A percentile compares a stretch with the other conserved stretches of the same genome.
Evolutionary conservation across 2,113 vertebrate genomes (phyloP).

Genomic region (Prochilodus magdalenae): DNA sequence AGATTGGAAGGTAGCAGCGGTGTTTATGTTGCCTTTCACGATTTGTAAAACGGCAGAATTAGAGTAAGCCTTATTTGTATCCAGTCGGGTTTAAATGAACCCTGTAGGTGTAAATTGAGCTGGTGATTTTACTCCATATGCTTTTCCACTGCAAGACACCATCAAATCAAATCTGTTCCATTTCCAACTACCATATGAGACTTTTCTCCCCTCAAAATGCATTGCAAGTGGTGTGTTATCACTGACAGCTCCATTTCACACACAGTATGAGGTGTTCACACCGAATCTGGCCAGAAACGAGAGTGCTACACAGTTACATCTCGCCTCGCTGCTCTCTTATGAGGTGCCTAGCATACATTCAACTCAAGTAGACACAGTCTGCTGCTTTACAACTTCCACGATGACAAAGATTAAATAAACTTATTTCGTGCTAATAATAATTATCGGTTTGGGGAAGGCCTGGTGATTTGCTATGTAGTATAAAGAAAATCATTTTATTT

Average conservation of each 20-base stretch:
- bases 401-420: not conserved
- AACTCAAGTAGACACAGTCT: not conserved
- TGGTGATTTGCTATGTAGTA: too few species aligned
- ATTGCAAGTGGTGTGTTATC: constrained; percentile 17
- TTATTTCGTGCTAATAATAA: too few species aligned
- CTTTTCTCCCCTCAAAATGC: constrained; percentile 14
- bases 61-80: not conserved
- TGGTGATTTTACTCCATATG: not conserved
- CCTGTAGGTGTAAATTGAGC: constrained; percentile 4
- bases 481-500: too few species aligned
- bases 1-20: not conserved
- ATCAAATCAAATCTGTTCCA: not conserved
- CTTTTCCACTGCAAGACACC: not conserved
- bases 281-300: not conserved
- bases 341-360: constrained; percentile 5
- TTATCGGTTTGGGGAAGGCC: too few species aligned
- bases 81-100: too few species aligned
- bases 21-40: not conserved
- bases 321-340: constrained; percentile 25
- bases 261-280: constrained; percentile 26
- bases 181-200: constrained; percentile 27
- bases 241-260: constrained; percentile 26
- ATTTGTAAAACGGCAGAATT: not conserved
- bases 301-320: constrained; percentile 23
- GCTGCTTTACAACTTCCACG: not conserved